Percentiles rank a stretch among this genome's conserved stretches.
These are phyloP conservation scores for Rafetus swinhoei DNA, from an alignment of 2,113 vertebrate genomes.

Conservation along the genomic window DNA sequence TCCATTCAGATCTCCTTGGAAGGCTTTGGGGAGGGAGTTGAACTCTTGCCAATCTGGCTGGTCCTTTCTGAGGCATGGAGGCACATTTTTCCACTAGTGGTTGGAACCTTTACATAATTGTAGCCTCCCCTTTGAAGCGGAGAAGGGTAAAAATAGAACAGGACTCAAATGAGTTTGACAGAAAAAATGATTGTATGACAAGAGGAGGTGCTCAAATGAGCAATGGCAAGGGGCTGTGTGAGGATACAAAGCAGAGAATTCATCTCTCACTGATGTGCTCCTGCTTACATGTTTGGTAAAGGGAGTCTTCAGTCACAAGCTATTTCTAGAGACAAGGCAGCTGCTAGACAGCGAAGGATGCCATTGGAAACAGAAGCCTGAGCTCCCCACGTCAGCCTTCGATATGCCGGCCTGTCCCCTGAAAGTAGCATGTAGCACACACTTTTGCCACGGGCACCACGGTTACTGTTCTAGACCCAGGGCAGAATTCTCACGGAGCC, in stretches of 20 bases:
- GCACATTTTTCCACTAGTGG: not conserved
- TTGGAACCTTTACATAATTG: slow-evolving; percentile 14
- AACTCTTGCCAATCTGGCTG: not conserved
- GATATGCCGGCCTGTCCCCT: not conserved
- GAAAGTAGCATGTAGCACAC: rapidly evolving
- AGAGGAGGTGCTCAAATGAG: slow-evolving; percentile 13
- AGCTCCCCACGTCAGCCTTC: not conserved
- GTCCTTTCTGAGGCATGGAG: not conserved
- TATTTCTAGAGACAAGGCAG: not conserved
- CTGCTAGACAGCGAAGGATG: not conserved
- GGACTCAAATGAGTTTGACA: slow-evolving; percentile 24
- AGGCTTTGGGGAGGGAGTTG: not conserved
- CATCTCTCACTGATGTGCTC: not conserved
- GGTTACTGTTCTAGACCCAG: not conserved
- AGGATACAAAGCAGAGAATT: not conserved
- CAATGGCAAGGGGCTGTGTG: not conserved
- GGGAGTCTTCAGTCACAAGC: slow-evolving; percentile 5
- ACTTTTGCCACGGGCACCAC: not conserved
- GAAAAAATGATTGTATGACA: slow-evolving; percentile 5
- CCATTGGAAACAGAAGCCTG: not conserved
- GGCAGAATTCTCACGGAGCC: not conserved
- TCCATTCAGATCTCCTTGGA: not conserved
- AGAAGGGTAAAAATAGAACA: not conserved
- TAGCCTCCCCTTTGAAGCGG: slow-evolving; percentile 6
- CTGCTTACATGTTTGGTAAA: not conserved